Percentiles rank a stretch among this genome's conserved stretches.
Evolutionary conservation across 2,888 invertebrate genomes (phyloP).

Genomic region (Marasmarcha lunaedactyla): DNA sequence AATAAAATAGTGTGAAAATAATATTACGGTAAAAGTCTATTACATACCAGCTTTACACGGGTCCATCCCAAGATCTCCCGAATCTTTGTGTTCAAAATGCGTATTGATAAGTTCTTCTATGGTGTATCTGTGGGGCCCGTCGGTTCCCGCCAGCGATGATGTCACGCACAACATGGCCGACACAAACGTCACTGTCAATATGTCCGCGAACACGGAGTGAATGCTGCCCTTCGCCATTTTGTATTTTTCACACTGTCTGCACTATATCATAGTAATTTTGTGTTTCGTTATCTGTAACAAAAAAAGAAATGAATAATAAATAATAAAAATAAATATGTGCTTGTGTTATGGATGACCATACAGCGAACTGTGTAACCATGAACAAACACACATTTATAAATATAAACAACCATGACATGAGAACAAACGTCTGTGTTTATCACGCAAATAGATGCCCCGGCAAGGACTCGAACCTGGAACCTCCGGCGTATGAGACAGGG

Average conservation of each 20-base stretch:
- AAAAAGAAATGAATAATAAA: constrained; percentile 10
- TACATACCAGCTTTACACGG: constrained; percentile 90
- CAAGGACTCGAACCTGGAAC: no score
- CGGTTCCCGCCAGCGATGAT: constrained; percentile 34
- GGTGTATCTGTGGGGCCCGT: constrained; percentile 67
- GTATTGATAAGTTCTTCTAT: constrained; percentile 76
- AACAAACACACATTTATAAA: no score
- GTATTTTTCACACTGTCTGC: constrained; percentile 20
- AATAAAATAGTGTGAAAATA: no score
- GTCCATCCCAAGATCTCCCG: constrained; percentile 83
- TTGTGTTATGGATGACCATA: no score
- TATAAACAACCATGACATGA: no score
- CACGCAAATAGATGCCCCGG: no score
- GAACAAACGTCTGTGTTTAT: no score
- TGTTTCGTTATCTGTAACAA: constrained; percentile 43
- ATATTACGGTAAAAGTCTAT: no score
- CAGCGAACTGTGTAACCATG: no score
- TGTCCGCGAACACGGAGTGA: constrained; percentile 28
- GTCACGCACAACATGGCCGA: constrained; percentile 26
- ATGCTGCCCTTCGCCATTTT: constrained; percentile 39
- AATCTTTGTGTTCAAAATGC: constrained; percentile 76
- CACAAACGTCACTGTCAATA: constrained; percentile 30
- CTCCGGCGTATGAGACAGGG: no score
- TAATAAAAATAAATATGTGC: neutral
- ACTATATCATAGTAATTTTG: constrained; percentile 40